These are phyloP conservation scores for Endomychus coccineus DNA, from an alignment of 2,888 invertebrate species.

Conservation along the genomic window DNA sequence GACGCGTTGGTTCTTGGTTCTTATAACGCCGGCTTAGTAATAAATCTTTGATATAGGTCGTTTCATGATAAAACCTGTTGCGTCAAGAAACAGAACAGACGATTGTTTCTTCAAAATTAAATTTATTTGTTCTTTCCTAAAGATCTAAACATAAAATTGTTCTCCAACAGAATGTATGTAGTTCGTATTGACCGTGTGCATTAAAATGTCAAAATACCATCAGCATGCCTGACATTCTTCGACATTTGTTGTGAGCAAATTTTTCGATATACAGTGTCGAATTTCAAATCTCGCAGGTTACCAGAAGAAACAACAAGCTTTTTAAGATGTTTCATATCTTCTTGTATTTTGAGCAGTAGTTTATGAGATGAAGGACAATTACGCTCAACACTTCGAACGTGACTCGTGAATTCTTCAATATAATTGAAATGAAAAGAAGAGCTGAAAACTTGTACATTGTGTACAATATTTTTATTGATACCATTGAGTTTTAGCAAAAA, in stretches of 20 bases:
- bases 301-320: background rate
- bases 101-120: background rate
- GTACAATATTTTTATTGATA: no score
- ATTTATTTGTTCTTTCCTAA: conserved; percentile 3
- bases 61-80: no score
- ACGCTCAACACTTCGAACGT: conserved; percentile 1
- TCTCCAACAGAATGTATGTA: conserved; percentile 1
- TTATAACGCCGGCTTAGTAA: no score
- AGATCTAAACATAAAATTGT: conserved; percentile 1
- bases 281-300: background rate
- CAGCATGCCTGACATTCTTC: background rate
- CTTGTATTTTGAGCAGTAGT: conserved; percentile 1
- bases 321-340: background rate
- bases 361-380: background rate
- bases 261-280: conserved; percentile 2
- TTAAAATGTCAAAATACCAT: conserved; percentile 2
- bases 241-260: background rate
- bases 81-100: no score
- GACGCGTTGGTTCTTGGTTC: no score
- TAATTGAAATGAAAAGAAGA: conserved; percentile 2
- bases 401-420: background rate
- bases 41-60: no score
- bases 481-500: no score
- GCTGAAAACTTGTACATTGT: background rate
- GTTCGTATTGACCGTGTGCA: background rate